Evolutionary conservation across 2,888 invertebrate genomes (phyloP).

Genomic region (Melinaea menophilus): DNA sequence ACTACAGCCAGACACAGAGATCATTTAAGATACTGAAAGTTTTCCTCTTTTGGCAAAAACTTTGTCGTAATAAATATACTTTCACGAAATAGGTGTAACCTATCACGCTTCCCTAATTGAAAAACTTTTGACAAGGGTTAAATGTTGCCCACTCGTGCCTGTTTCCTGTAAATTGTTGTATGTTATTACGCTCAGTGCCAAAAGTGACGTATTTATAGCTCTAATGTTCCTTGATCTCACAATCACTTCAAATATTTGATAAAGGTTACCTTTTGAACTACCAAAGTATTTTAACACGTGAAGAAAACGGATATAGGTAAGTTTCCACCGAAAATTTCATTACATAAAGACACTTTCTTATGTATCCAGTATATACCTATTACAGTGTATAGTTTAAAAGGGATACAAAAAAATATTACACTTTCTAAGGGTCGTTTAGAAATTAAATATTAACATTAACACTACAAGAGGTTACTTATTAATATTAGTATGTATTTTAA

Average conservation of each 20-base stretch:
- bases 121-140: slow-evolving; percentile 71
- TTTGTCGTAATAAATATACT: slow-evolving; percentile 61
- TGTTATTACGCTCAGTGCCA: slow-evolving; percentile 34
- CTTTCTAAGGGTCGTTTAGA: no score
- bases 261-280: slow-evolving; percentile 13
- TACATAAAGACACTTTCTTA: no score
- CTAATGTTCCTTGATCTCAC: slow-evolving; percentile 24
- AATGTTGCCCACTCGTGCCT: slow-evolving; percentile 33
- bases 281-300: not conserved
- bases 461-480: no score
- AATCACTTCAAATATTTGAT: slow-evolving; percentile 19
- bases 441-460: no score
- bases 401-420: no score
- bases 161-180: slow-evolving; percentile 37
- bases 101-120: slow-evolving; percentile 67
- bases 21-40: not conserved
- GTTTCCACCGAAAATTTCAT: not conserved
- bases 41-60: slow-evolving; percentile 25
- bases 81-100: slow-evolving; percentile 48
- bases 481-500: not conserved
- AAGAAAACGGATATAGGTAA: not conserved
- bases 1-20: slow-evolving; percentile 2
- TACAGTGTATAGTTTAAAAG: no score
- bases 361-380: no score
- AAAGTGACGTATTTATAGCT: slow-evolving; percentile 31